phyloP scores from a whole-genome alignment of 2,888 invertebrate genomes.

The Carabus problematicus region DNA sequence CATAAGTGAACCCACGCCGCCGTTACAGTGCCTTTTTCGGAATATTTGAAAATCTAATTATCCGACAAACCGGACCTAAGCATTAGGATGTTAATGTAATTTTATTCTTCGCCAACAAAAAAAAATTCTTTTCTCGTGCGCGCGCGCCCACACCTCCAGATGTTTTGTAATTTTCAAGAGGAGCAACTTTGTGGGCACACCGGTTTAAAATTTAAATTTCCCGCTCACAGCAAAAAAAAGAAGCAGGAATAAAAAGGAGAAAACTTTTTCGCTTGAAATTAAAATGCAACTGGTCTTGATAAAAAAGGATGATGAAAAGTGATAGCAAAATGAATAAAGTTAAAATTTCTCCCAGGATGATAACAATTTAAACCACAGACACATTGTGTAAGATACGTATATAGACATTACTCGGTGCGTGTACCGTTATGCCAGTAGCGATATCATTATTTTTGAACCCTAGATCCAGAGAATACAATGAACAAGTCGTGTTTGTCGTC shows the following conservation, averaged over 20 bases:
- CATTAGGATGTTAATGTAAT: slow-evolving; percentile 31
- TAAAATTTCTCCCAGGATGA: too few relatives aligned
- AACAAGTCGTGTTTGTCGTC: too few relatives aligned
- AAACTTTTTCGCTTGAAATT: slow-evolving; percentile 27
- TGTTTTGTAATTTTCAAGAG: slow-evolving; percentile 34
- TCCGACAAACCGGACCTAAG: slow-evolving; percentile 26
- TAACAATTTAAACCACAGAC: too few relatives aligned
- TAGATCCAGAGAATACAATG: too few relatives aligned
- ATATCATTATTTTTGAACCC: too few relatives aligned
- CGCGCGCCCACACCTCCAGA: slow-evolving; percentile 1
- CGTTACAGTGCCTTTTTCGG: slow-evolving; percentile 11
- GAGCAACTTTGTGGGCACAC: slow-evolving; percentile 26
- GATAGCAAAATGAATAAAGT: too few relatives aligned
- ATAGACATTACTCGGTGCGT: too few relatives aligned
- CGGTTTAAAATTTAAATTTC: slow-evolving; percentile 35
- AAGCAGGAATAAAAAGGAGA: too few relatives aligned
- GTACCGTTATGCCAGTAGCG: too few relatives aligned
- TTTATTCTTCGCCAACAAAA: slow-evolving; percentile 15
- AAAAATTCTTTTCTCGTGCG: slow-evolving; percentile 30
- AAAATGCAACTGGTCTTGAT: slow-evolving; percentile 26
- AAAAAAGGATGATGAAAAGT: too few relatives aligned
- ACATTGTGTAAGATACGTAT: too few relatives aligned
- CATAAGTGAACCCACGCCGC: neutral
- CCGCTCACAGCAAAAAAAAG: neutral
- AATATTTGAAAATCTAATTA: slow-evolving; percentile 34